Conservation (phyloP, 2,888 invertebrate species). For the Lapara coniferarum region DNA sequence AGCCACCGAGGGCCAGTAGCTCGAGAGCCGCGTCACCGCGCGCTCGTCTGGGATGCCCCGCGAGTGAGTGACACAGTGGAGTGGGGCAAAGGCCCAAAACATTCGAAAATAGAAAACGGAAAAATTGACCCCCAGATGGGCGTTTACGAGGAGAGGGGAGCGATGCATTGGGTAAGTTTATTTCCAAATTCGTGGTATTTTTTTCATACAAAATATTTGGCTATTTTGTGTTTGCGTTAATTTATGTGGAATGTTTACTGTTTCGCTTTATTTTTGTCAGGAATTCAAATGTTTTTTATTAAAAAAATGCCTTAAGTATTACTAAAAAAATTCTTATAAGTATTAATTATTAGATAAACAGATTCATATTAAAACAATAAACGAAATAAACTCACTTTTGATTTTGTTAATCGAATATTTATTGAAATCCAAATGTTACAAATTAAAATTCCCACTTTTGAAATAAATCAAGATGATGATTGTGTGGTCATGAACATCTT, state of each 20-base stretch:
- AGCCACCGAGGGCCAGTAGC: constrained; percentile 57
- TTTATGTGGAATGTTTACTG: not conserved
- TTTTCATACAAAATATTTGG: not conserved
- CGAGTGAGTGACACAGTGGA: constrained; percentile 75
- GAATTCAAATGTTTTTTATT: too few relatives aligned
- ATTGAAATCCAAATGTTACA: too few relatives aligned
- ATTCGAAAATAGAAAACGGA: constrained; percentile 80
- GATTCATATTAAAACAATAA: too few relatives aligned
- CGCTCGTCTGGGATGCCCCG: constrained; percentile 64
- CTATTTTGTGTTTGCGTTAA: not conserved
- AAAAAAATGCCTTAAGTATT: too few relatives aligned
- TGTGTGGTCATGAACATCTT: too few relatives aligned
- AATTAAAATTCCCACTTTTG: too few relatives aligned
- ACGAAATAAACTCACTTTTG: too few relatives aligned
- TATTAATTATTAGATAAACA: too few relatives aligned
- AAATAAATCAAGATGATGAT: too few relatives aligned
- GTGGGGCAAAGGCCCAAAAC: constrained; percentile 79
- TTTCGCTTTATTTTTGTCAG: not conserved
- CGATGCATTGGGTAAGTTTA: constrained; percentile 93
- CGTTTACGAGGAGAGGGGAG: constrained; percentile 95
- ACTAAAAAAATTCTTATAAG: too few relatives aligned
- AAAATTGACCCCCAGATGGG: constrained; percentile 91
- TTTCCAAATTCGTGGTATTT: not conserved
- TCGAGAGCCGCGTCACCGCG: constrained; percentile 74
- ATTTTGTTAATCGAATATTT: too few relatives aligned